Base-by-base conservation (phyloP, 2,113 vertebrate species). In the Excalfactoria chinensis region DNA sequence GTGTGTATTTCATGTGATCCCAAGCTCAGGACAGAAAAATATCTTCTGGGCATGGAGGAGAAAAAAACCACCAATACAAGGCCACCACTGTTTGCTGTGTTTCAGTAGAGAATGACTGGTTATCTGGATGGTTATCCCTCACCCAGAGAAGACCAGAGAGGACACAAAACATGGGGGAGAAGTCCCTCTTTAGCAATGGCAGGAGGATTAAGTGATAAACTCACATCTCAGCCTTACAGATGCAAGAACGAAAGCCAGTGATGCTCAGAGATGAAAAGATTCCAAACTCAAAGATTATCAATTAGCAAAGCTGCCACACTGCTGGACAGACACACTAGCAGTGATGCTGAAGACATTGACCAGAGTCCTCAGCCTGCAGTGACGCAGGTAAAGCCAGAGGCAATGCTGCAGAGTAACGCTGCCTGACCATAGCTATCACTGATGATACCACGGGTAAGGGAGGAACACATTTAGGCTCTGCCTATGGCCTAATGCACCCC, bases 31-130 rank as follows among this genome's bases (percentile, higher is more conserved):
- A 73, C 18, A 75, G 43, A 35, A 68, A 84, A 18, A 13, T 60
- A 26, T 44, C 66, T 32, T 58, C 22, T 60, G 35, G 6, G 23
- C 13, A 48, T 8, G 12, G 43, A 69, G n/a, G 19, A 86, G 15
- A 0, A 49, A 15, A 53, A 78, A 37, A 22, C 40, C 40, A 41
- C 40, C 40, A 13, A 30, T 60, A 43, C 6, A 90, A 84, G 8
- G 9, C 20, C 23, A 51, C 13, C 19, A 34, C 0, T 1, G 0
- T 44, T 48, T 66, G n/a, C 49, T 46, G n/a, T 5, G 22, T 69
- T 43, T 55, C 75, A 90, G 34, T 32, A 34, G 6, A 76, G 56
- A 84, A 93, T 44, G 21, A 66, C 48, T 9, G 22, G 10, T 35
- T 30, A 28, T 28, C 51, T 12, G 43, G 35, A 75, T 12, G 23